Evolutionary conservation across 1,140 invertebrate species (phyloP).

Genomic region (Tenebrio molitor): DNA sequence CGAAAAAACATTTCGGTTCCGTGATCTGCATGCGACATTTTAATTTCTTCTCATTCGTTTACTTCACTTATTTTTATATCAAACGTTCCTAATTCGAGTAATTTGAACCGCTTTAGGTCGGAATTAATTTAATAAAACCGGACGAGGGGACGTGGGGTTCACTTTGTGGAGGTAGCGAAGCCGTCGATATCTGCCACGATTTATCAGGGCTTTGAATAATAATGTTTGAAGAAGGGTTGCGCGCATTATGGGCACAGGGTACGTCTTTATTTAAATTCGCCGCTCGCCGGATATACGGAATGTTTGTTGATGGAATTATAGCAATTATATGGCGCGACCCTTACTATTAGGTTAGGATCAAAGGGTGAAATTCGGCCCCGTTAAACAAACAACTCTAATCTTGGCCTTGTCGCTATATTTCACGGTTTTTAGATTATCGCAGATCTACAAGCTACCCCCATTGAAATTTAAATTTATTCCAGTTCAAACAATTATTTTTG

Average conservation of each 20-base stretch:
- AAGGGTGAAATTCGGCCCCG: slow-evolving; percentile 47
- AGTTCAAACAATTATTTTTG: too few species aligned
- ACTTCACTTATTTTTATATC: too few species aligned
- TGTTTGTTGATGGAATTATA: slow-evolving; percentile 53
- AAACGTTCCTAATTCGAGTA: too few species aligned
- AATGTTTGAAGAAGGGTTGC: slow-evolving; percentile 15
- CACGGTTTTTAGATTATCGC: slow-evolving; percentile 52
- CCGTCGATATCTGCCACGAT: too few species aligned
- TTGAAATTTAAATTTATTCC: slow-evolving; percentile 35
- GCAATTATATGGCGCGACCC: slow-evolving; percentile 52
- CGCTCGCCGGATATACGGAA: slow-evolving; percentile 25
- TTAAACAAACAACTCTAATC: slow-evolving; percentile 53
- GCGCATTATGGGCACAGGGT: slow-evolving; percentile 4
- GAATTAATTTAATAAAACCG: too few species aligned
- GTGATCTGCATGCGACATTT: too few species aligned
- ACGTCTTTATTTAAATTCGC: slow-evolving; percentile 43
- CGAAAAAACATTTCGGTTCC: too few species aligned
- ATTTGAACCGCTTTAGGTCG: too few species aligned
- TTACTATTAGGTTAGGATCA: slow-evolving; percentile 40
- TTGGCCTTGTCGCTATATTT: slow-evolving; percentile 51
- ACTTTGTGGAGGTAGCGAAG: too few species aligned
- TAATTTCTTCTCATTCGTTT: too few species aligned
- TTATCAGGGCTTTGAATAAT: slow-evolving; percentile 31
- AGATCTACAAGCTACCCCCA: slow-evolving; percentile 31
- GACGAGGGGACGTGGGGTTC: too few species aligned